A percentile compares a stretch with the other conserved stretches of the same genome.
phyloP scores from a whole-genome alignment of 2,113 vertebrate species.

The Lota lota region DNA sequence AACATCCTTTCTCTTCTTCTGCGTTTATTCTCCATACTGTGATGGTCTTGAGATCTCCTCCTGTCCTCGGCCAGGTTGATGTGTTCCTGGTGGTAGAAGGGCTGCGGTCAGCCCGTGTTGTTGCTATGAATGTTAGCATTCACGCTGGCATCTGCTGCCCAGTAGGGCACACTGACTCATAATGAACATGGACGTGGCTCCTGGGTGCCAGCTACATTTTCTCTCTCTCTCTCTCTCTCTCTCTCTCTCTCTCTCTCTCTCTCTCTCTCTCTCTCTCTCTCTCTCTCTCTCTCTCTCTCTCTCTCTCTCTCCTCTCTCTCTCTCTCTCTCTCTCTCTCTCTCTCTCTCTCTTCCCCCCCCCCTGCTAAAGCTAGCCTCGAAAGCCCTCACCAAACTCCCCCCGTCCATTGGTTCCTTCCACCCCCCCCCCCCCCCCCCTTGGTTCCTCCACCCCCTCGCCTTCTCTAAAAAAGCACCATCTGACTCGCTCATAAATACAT shows the following conservation, averaged over 20 bases:
- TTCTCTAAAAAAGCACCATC: conserved; percentile 14
- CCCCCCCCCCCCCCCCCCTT: conserved; percentile 3
- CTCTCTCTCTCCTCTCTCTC: conserved; percentile 20
- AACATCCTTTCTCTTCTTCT: too few relatives aligned
- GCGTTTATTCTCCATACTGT: conserved; percentile 10
- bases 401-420: not conserved
- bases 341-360: not conserved
- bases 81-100: conserved; percentile 5
- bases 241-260: not conserved
- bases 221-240: conserved; percentile 12
- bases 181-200: conserved; percentile 30
- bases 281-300: not conserved
- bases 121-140: conserved; percentile 47
- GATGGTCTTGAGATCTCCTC: not conserved
- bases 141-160: conserved; percentile 67
- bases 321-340: conserved; percentile 20
- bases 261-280: conserved; percentile 8
- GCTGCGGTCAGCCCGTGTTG: conserved; percentile 33
- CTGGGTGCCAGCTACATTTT: conserved; percentile 30
- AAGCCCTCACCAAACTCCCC: not conserved
- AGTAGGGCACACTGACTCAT: conserved; percentile 64
- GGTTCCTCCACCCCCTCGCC: not conserved
- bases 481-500: conserved; percentile 19
- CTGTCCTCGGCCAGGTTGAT: conserved; percentile 5
- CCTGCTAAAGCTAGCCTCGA: not conserved